Base-by-base conservation (phyloP, 2,888 invertebrate species). In the Watsonalla binaria region DNA sequence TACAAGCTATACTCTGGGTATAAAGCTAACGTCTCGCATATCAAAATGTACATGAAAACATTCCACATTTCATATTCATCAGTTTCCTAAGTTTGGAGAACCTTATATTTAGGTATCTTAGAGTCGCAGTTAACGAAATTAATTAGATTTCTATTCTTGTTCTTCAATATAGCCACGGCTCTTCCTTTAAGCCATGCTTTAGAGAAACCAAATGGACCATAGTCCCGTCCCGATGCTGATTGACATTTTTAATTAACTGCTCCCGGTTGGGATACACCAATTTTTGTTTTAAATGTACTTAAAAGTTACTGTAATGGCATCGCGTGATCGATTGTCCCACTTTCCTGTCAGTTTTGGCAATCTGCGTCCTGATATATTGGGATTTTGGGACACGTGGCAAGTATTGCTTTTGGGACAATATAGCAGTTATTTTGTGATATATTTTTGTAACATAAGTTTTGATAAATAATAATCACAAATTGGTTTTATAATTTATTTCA, bases 201-300 rank as follows among this genome's bases (percentile, higher is more conserved):
- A 69, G 71, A 68, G 66, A 69, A 72, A 72, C 72, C 70, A 74
- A 77, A 78, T 75, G 69, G 67, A 56, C 74, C 63, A 65, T 70
- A 56, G 53, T 52, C 58, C 61, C 61, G 62, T 63, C 59, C 66
- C 58, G 5, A 42, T 42, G 66, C 64, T 85, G 85, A 87, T 82
- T 84, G 87, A 86, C 85, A 80, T 78, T 82, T 84, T 85, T 86
- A 86, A 88, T 87, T 86, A 86, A 80, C 79, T 72, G 75, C 68
- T 68, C 69, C 67, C 69, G 70, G 76, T 75, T 71, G 70, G 62
- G 63, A 62, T 58, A 50, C 11, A 49, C 5, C 37, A 37, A 39
- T 49, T 49, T 24, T 49, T 39, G 15, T 37, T 49, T 39, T 39
- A 49, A 48, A 39, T 9, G 37, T 39, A 37, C 48, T 48, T 49